phyloP scores from a whole-genome alignment of 2,888 invertebrate species.

The Ellobium chinense region DNA sequence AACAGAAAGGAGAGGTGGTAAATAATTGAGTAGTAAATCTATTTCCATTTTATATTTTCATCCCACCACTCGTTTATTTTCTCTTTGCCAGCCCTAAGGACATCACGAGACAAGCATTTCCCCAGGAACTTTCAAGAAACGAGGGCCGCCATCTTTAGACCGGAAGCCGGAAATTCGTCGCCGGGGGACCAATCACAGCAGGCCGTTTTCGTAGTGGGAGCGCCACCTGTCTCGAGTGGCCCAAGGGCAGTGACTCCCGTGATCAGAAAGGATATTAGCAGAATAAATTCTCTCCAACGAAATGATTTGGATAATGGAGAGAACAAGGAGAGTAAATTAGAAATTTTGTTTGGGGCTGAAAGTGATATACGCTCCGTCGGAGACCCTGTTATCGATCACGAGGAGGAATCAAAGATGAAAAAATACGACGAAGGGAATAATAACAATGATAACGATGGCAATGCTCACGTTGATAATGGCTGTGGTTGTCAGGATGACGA shows the following conservation, averaged over 20 bases:
- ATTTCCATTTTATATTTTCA: slow-evolving; percentile 28
- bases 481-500: not conserved
- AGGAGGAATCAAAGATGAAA: not conserved
- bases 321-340: slow-evolving; percentile 13
- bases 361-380: not conserved
- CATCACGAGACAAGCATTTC: not conserved
- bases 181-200: slow-evolving; percentile 33
- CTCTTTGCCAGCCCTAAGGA: not conserved
- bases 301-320: slow-evolving; percentile 30
- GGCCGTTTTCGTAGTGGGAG: not conserved
- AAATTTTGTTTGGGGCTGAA: not conserved
- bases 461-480: not conserved
- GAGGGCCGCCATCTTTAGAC: slow-evolving; percentile 37
- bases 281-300: slow-evolving; percentile 23
- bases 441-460: not conserved
- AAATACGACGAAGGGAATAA: not conserved
- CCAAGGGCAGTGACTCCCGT: slow-evolving; percentile 32
- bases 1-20: not conserved
- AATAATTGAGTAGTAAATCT: slow-evolving; percentile 35
- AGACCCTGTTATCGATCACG: not conserved
- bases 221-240: slow-evolving; percentile 27
- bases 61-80: not conserved
- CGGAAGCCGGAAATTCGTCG: slow-evolving; percentile 37
- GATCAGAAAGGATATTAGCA: slow-evolving; percentile 34
- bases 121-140: not conserved